phyloP scores from a whole-genome alignment of 2,888 invertebrate species.

The Gymnocheta viridis region DNA sequence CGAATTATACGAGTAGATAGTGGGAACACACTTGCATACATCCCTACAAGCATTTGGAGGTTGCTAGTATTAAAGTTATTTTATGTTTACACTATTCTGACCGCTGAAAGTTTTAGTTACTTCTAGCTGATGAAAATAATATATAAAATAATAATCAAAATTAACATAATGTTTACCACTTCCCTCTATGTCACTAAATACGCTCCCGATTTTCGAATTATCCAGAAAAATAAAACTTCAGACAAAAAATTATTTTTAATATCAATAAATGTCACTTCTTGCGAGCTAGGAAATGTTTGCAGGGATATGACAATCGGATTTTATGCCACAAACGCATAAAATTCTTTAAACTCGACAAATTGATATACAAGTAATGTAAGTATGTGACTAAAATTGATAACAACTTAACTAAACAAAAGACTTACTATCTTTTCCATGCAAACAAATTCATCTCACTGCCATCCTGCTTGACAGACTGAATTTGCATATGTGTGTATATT shows the following conservation, averaged over 20 bases:
- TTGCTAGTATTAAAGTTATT: too few species aligned
- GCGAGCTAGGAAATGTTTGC: neutral
- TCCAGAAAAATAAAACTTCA: too few species aligned
- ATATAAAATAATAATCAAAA: too few species aligned
- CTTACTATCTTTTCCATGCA: neutral
- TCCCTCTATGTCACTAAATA: too few species aligned
- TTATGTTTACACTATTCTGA: too few species aligned
- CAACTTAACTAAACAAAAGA: slow-evolving; percentile 41
- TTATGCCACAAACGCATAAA: slow-evolving; percentile 39
- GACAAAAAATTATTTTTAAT: too few species aligned
- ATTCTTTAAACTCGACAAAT: slow-evolving; percentile 50
- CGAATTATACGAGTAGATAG: slow-evolving; percentile 12
- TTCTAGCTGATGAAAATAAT: too few species aligned
- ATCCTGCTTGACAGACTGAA: neutral
- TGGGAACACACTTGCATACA: slow-evolving; percentile 10
- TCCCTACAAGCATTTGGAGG: neutral
- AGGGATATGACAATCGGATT: neutral
- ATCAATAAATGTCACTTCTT: too few species aligned
- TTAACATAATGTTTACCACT: too few species aligned
- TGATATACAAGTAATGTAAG: slow-evolving; percentile 54
- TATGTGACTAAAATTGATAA: slow-evolving; percentile 62
- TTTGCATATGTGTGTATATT: neutral
- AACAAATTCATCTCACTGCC: neutral
- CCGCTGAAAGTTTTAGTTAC: too few species aligned
- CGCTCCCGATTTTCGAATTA: too few species aligned